Base-by-base conservation (phyloP, 2,888 invertebrate genomes). In the Sceliomorpha sp. region DNA sequence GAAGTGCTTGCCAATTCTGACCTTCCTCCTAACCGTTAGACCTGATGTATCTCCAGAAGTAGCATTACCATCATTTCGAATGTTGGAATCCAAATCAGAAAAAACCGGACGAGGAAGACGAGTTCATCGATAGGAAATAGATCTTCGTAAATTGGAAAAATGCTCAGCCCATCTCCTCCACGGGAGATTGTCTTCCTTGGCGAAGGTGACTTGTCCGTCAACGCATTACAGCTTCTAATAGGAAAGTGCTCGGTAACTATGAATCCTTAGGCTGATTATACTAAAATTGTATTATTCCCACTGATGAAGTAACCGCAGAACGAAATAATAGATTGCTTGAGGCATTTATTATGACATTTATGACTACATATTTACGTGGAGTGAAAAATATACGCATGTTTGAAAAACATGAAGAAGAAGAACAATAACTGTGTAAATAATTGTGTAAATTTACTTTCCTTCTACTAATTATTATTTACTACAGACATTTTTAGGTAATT, bases 161-260 rank as follows among this genome's bases (percentile, higher is more conserved):
- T 68, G 69, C 70, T 76, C 71, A 74, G 75, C 79, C 83, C 82
- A 88, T 88, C 88, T 88, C 87, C 88, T 87, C 84, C 40, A 78
- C 82, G 84, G 87, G 85, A 88, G 86, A 88, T 88, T 88, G 88
- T 87, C 87, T 88, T 85, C 81, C 79, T 75, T 68, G 34, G 47
- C 69, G 58, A 68, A 59, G 70, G 47, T 32, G 50, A 72, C 55
- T 71, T 66, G 56, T 60, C 55, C 66, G 51, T 44, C 37, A 40
- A 31, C 45, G 45, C 48, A 51, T 70, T 59, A 66, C 39, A 58
- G 47, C 44, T 42, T 55, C 45, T 70, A 68, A 70, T 70, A 68
- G 70, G 64, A 64, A 66, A 78, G 77, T 81, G 83, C 81, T 83
- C 78, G 79, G 78, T 72, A 80, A 79, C 81, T 84, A 80, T 79